Base-by-base conservation (phyloP, 2,888 invertebrate genomes). In the Cheilosia urbana region DNA sequence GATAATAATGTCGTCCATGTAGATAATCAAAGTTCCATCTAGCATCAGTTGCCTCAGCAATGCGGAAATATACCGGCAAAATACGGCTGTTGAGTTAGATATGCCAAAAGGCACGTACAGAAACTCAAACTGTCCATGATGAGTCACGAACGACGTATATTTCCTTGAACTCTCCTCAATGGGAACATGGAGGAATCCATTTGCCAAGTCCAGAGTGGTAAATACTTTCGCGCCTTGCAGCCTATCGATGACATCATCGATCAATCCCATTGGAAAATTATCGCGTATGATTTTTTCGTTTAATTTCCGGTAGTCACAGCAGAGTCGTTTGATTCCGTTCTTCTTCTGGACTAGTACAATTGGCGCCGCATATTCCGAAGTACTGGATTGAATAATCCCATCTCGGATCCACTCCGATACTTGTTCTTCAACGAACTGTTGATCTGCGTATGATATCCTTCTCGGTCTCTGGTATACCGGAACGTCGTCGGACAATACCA, bases 81-180 rank as follows among this genome's bases (percentile, higher is more conserved):
- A 87, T 6, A 78, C 82, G 5, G 84, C 84, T 6, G 87, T 87
- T 13, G 88, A 87, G 42, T 87, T 88, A 9, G 71, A 87, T 5
- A 87, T 84, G 0, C 88, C 87, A 24, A 89, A 89, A 24, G 88
- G 88, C 58, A 87, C 81, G 21, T 71, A 83, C 15, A 65, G 13
- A 55, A 87, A 88, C 53, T 88, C 88, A 40, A 77, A 89, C 40
- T 89, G 88, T 11, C 88, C 88, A 65, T 87, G 63, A 37, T 87
- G 87, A 9, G 88, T 89, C 2, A 89, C 88, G 63, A 89, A 89
- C 4, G 88, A 73, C n/a, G 88, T 89, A 49, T 84, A 89, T 51
- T 88, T 88, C 21, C 73, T 77, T 0, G 88, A 89, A 7, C 81
- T 69, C 21, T 65, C 49, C 1, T 87, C 87, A 6, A 89, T 72